Conservation (phyloP, 2,113 vertebrate genomes). For the Noturus placidus region DNA sequence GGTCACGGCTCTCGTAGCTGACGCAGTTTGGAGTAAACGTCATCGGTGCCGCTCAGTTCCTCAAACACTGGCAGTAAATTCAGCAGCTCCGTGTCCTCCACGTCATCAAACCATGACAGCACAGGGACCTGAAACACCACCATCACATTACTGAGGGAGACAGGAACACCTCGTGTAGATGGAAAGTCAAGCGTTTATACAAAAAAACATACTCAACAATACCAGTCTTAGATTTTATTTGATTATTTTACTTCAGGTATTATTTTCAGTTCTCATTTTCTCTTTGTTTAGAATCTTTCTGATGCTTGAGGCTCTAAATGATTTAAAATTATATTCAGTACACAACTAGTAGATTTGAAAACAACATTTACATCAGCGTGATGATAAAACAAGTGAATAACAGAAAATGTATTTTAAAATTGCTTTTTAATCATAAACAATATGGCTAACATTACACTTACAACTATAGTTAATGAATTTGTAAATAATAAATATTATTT, state of each 20-base stretch:
- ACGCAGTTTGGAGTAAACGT: conserved; percentile 82
- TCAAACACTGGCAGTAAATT: conserved; percentile 86
- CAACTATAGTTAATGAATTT: not conserved
- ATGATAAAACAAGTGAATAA: not conserved
- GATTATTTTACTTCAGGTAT: not conserved
- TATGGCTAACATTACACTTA: not conserved
- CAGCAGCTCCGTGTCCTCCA: conserved; percentile 84
- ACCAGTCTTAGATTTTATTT: not conserved
- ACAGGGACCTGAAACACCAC: conserved; percentile 78
- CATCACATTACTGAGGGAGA: not conserved
- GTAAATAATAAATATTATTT: not conserved
- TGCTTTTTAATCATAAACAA: not conserved
- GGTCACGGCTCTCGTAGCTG: conserved; percentile 77
- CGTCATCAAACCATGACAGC: conserved; percentile 90
- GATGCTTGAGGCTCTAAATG: not conserved
- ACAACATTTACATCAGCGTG: not conserved
- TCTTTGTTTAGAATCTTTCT: not conserved
- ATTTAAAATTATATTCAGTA: not conserved
- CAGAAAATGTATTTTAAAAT: not conserved
- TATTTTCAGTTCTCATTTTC: not conserved
- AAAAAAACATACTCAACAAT: not conserved
- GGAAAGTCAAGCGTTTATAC: not conserved
- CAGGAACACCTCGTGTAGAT: not conserved
- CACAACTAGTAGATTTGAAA: no score
- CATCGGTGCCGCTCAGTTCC: conserved; percentile 81